A percentile compares a stretch with the other conserved stretches of the same genome.
Evolutionary conservation across 2,113 vertebrate genomes (phyloP).

Genomic region (Dicentrarchus labrax): DNA sequence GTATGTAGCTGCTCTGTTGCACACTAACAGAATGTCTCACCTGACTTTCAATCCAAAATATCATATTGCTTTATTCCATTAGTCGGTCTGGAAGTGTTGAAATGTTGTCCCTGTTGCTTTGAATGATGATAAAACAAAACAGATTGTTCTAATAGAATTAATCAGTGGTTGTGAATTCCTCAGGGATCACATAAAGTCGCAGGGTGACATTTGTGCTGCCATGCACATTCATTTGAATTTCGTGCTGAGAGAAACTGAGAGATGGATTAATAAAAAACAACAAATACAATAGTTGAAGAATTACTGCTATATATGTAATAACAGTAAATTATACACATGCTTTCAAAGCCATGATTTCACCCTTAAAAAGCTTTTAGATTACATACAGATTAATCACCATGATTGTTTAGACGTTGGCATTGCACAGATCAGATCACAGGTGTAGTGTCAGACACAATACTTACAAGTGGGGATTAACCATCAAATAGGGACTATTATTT

Average conservation of each 20-base stretch:
- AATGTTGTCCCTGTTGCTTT: conserved; percentile 21
- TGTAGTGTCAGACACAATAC: not conserved
- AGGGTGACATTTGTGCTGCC: conserved; percentile 43
- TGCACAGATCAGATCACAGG: not conserved
- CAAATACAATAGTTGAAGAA: conserved; percentile 4
- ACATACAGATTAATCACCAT: not conserved
- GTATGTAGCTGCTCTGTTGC: not conserved
- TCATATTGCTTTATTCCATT: conserved; percentile 43
- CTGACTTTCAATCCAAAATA: conserved; percentile 36
- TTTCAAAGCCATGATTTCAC: not conserved
- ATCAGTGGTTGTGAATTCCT: conserved; percentile 46
- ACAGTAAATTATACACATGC: not conserved
- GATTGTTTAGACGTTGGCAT: not conserved
- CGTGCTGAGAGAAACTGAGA: conserved; percentile 29
- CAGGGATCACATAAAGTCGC: conserved; percentile 2
- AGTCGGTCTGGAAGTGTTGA: conserved; percentile 17
- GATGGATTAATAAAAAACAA: conserved; percentile 19
- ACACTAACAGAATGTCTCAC: conserved; percentile 6
- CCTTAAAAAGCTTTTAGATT: not conserved
- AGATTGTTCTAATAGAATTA: conserved; percentile 54
- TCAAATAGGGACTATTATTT: not conserved
- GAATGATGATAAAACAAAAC: conserved; percentile 43
- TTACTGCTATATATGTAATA: not conserved
- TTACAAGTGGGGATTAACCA: not conserved
- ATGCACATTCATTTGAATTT: conserved; percentile 48